phyloP scores from a whole-genome alignment of 2,797 vertebrate species.

The Sebastes kiyomatsui region DNA sequence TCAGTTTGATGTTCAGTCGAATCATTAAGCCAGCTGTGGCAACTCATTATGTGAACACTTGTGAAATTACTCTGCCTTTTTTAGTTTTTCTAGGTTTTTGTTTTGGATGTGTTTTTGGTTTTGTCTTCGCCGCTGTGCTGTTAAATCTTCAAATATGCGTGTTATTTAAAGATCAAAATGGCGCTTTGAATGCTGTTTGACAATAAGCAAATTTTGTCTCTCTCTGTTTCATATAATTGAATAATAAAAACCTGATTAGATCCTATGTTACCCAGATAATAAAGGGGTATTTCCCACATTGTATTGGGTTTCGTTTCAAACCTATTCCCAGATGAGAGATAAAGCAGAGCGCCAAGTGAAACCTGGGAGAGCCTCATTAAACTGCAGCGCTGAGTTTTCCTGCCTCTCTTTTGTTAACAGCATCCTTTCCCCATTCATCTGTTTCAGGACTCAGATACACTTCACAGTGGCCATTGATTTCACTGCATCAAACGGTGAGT shows the following conservation, averaged over 20 bases:
- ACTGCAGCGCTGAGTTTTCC: constrained; percentile 33
- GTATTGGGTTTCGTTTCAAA: constrained; percentile 22
- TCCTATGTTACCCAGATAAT: not conserved
- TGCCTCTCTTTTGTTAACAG: constrained; percentile 53
- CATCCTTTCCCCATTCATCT: constrained; percentile 50
- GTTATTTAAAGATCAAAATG: not conserved
- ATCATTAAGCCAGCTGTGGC: constrained; percentile 25
- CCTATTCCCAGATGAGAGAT: constrained; percentile 46
- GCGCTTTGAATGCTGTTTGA: not conserved
- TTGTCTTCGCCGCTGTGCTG: not conserved
- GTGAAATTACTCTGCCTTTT: constrained; percentile 15
- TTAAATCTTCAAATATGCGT: constrained; percentile 11
- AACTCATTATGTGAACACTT: constrained; percentile 22
- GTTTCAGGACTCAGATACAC: constrained; percentile 94
- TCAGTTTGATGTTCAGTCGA: constrained; percentile 6
- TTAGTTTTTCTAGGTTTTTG: not conserved
- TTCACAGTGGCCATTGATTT: constrained; percentile 99
- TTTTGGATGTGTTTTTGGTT: not conserved
- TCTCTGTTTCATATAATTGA: not conserved
- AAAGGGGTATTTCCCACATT: constrained; percentile 19
- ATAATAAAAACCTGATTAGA: not conserved
- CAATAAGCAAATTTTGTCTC: not conserved
- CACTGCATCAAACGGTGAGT: constrained; percentile 96
- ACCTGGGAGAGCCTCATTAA: constrained; percentile 59
- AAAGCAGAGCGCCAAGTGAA: constrained; percentile 34